These are phyloP conservation scores for Shinisaurus crocodilurus DNA, from an alignment of 2,113 vertebrate species.

Conservation along the genomic window DNA sequence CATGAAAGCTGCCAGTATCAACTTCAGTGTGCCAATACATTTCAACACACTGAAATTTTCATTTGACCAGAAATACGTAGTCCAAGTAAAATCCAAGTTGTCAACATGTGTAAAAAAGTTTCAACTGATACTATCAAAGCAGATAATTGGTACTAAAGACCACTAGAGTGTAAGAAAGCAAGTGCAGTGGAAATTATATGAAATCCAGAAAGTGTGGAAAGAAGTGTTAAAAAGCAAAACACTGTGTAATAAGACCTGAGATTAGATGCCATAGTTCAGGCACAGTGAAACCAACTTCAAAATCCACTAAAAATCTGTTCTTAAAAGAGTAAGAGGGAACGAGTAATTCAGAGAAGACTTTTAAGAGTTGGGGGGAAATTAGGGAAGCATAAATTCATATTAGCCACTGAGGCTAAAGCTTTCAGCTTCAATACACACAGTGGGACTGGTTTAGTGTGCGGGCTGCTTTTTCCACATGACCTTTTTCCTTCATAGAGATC, in stretches of 20 bases:
- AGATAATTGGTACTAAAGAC: conserved; percentile 48
- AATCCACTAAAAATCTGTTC: not conserved
- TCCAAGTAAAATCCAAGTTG: conserved; percentile 28
- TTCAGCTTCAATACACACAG: not conserved
- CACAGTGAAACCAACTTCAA: conserved; percentile 35
- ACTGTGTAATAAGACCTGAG: conserved; percentile 9
- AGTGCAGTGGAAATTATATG: conserved; percentile 55
- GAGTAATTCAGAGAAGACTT: conserved; percentile 3
- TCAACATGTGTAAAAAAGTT: not conserved
- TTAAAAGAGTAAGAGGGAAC: conserved; percentile 26
- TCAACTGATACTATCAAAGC: conserved; percentile 35
- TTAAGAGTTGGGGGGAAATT: conserved; percentile 12
- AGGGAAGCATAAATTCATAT: conserved; percentile 12
- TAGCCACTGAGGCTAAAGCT: conserved; percentile 24
- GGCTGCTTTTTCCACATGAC: not conserved
- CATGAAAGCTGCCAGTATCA: conserved; percentile 55
- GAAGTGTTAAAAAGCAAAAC: not conserved
- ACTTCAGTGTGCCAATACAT: conserved; percentile 45
- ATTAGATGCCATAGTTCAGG: conserved; percentile 26
- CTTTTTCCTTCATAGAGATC: not conserved
- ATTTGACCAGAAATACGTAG: not conserved
- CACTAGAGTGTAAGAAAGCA: conserved; percentile 32
- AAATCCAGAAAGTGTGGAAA: conserved; percentile 45
- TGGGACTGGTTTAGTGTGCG: not conserved
- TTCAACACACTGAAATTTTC: conserved; percentile 32